These are phyloP conservation scores for Philereme transversata DNA, from an alignment of 2,888 invertebrate species.

Conservation along the genomic window DNA sequence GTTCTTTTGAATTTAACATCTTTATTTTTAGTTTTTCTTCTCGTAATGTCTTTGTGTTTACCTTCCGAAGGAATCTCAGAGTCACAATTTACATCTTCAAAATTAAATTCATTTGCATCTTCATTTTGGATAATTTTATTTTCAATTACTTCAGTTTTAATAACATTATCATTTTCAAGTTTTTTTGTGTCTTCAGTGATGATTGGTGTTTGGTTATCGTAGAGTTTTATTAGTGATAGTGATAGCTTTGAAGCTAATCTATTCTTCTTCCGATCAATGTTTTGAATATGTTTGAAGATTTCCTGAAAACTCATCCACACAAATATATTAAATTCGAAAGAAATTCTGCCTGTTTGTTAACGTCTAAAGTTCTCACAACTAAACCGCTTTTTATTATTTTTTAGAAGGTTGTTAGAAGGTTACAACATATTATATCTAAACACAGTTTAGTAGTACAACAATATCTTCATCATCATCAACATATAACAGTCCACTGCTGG, in stretches of 20 bases:
- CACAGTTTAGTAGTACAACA: too few species aligned
- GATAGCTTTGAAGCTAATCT: conserved; percentile 7
- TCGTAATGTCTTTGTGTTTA: not conserved
- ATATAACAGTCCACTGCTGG: too few species aligned
- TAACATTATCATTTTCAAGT: not conserved
- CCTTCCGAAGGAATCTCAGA: not conserved
- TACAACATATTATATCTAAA: too few species aligned
- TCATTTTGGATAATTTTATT: not conserved
- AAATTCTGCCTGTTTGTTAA: too few species aligned
- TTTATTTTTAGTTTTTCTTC: conserved; percentile 6
- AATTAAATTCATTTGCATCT: not conserved
- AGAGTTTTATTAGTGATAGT: not conserved
- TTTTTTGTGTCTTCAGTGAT: not conserved
- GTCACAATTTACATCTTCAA: conserved; percentile 1
- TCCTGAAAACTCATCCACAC: too few species aligned
- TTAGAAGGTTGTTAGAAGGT: too few species aligned
- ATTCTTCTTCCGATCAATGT: conserved; percentile 2
- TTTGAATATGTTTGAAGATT: conserved; percentile 4
- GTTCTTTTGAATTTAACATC: not conserved
- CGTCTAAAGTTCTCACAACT: too few species aligned
- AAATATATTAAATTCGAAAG: too few species aligned
- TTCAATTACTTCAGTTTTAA: not conserved
- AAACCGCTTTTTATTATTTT: too few species aligned
- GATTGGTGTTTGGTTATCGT: conserved; percentile 3
- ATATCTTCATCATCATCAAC: too few species aligned